Evolutionary conservation across 2,888 invertebrate genomes (phyloP).

Genomic region (Epirrhoe tristata): DNA sequence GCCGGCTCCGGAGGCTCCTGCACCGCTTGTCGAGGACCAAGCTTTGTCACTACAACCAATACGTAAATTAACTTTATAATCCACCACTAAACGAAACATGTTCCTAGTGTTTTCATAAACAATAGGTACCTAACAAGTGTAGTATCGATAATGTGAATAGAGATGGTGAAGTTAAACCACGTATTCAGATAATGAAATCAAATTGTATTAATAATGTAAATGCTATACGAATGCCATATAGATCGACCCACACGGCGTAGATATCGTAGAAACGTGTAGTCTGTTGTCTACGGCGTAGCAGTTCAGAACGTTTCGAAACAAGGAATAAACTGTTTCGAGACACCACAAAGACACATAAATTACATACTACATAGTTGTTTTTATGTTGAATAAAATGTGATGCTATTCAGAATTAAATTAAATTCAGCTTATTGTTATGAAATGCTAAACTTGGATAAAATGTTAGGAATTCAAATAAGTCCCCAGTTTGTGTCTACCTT

Average conservation of each 20-base stretch:
- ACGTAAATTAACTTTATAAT: background rate
- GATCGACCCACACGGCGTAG: conserved; percentile 29
- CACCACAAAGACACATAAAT: conserved; percentile 12
- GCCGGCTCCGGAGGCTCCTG: conserved; percentile 76
- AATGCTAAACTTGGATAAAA: conserved; percentile 65
- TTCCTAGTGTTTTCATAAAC: background rate
- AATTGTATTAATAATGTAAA: conserved; percentile 13
- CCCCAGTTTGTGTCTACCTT: conserved; percentile 71
- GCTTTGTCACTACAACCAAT: conserved; percentile 87
- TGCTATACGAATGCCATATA: conserved; percentile 24
- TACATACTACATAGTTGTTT: conserved; percentile 4
- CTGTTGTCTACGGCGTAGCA: conserved; percentile 40
- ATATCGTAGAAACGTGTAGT: conserved; percentile 37
- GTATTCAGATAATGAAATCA: conserved; percentile 5
- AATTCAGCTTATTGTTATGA: conserved; percentile 66
- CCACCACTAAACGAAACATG: background rate
- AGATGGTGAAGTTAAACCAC: background rate
- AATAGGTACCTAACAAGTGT: too few species aligned
- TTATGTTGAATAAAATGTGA: conserved; percentile 3
- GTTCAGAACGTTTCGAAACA: conserved; percentile 21
- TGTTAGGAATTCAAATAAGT: conserved; percentile 77
- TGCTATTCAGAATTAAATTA: conserved; percentile 51
- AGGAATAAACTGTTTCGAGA: conserved; percentile 18
- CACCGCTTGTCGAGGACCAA: conserved; percentile 87
- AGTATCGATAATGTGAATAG: background rate